Evolutionary conservation across 1,140 invertebrate genomes (phyloP), one percentile per base, ranked within the genome.

Genomic region (Steinernema feltiae): DNA sequence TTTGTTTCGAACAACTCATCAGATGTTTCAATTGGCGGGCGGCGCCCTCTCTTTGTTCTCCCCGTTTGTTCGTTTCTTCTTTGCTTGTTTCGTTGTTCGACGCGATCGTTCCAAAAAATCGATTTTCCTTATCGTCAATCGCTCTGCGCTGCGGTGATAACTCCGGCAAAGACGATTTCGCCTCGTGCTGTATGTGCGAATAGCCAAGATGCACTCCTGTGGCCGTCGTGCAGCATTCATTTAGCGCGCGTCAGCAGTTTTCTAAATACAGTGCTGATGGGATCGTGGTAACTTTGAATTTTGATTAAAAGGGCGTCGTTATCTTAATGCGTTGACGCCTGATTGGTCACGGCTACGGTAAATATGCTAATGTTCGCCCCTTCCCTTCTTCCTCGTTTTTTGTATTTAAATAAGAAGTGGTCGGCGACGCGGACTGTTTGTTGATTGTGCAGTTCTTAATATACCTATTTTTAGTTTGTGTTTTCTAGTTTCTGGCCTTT

Each of bases 101-200:
- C 53, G 15, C 53, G 3, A 21, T 63, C 24, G 12, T 63, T 63
- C 53, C 53, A 63, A 63, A 18, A 63, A 63, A 63, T 63, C 53
- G 53, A 63, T 63, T 63, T 63, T 27, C 53, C 53, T 63, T 63
- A 63, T 63, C 53, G 53, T 63, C 24, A 27, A 63, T 63, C 53
- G 15, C 24, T n/a, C 24, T 63, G 15, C 24, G 35, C 53, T 27
- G 53, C 24, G 53, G 12, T 27, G 53, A 17, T 63, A 46, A 46
- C 41, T 46, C 41, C n/a, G 41, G 7, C n/a, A n/a, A 46, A 12
- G 41, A 7, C 41, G 7, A 12, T 27, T 27, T 63, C 35, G 35
- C 35, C 7, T 41, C 35, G 35, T 41, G n/a, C n/a, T n/a, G n/a
- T n/a, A 46, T 46, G 41, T 46, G 41, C 41, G 41, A 46, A 46